Percentiles rank a stretch among this genome's conserved stretches.
These are phyloP conservation scores for Haemorhous mexicanus DNA, from an alignment of 2,113 vertebrate species.

Conservation along the genomic window DNA sequence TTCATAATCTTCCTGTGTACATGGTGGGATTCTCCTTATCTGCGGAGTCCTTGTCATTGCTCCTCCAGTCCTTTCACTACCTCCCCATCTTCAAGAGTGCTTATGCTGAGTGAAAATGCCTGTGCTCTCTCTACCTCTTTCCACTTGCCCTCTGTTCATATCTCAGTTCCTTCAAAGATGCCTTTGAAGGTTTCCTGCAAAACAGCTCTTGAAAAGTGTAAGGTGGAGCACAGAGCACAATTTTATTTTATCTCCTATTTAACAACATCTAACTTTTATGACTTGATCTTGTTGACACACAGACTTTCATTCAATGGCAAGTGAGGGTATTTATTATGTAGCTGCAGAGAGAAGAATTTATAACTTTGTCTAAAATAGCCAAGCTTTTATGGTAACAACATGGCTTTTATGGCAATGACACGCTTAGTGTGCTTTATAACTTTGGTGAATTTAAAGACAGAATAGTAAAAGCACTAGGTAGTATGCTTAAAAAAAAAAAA, in stretches of 20 bases:
- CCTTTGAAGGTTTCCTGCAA: neutral
- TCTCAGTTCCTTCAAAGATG: neutral
- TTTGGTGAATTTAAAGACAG: neutral
- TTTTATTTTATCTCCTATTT: neutral
- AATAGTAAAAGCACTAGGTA: neutral
- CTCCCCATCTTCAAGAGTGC: neutral
- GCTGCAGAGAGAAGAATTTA: neutral
- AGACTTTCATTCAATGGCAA: neutral
- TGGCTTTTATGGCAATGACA: neutral
- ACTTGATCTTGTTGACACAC: neutral
- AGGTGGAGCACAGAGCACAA: neutral
- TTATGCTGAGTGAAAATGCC: neutral
- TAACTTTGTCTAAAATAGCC: neutral
- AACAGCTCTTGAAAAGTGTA: neutral
- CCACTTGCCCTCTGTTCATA: neutral
- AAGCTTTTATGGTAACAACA: neutral
- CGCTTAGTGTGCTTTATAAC: neutral
- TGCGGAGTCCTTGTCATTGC: neutral
- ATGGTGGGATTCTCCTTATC: neutral
- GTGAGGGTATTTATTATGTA: neutral
- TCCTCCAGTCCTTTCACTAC: neutral
- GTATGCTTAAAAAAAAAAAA: neutral
- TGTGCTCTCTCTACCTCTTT: neutral
- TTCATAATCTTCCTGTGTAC: neutral
- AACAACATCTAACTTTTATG: neutral